Evolutionary conservation across 2,113 vertebrate species (phyloP).

Genomic region (Dasyornis broadbenti): DNA sequence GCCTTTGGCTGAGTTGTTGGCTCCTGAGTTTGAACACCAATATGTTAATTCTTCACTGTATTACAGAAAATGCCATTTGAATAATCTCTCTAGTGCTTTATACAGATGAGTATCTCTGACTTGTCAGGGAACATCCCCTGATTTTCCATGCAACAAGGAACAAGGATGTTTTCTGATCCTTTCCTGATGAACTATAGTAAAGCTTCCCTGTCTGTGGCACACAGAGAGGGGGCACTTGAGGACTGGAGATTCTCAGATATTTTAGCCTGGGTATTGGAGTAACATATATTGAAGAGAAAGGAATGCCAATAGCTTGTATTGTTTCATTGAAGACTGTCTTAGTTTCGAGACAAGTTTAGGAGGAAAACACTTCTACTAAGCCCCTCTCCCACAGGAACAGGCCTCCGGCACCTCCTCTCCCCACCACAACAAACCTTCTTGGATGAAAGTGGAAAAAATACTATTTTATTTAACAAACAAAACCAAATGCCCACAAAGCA

Average conservation of each 20-base stretch:
- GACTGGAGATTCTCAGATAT: not conserved
- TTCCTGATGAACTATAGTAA: not conserved
- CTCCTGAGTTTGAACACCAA: not conserved
- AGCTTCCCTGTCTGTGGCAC: not conserved
- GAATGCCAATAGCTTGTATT: not conserved
- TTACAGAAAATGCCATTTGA: not conserved
- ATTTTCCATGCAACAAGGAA: not conserved
- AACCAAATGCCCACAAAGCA: too few species aligned
- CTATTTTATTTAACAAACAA: too few species aligned
- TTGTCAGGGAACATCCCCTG: not conserved
- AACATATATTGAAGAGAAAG: not conserved
- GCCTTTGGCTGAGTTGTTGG: not conserved
- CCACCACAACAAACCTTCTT: too few species aligned
- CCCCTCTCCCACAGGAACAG: too few species aligned
- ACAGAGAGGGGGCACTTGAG: not conserved
- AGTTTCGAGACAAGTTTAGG: too few species aligned
- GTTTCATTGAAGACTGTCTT: not conserved
- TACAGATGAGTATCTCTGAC: not conserved
- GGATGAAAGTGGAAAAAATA: too few species aligned
- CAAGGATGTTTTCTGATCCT: not conserved
- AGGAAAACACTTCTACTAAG: too few species aligned
- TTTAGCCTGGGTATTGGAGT: not conserved
- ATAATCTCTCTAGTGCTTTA: not conserved
- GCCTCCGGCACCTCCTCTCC: too few species aligned
- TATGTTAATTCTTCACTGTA: not conserved